phyloP scores from a whole-genome alignment of 2,113 vertebrate genomes.

The Sinocyclocheilus anshuiensis region DNA sequence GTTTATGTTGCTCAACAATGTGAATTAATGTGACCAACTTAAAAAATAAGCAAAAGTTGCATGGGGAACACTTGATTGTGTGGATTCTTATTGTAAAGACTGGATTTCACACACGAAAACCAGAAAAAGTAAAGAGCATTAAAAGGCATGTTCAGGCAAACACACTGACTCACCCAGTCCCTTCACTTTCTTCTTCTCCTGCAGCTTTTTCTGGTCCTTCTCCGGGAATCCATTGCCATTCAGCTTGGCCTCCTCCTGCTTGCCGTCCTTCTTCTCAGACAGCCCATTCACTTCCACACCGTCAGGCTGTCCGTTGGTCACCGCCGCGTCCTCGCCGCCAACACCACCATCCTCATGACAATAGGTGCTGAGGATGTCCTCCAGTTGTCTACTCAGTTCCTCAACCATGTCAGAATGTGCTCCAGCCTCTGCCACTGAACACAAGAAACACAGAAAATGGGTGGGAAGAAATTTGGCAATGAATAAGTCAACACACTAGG shows the following conservation, averaged over 20 bases:
- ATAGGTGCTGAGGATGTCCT: slow-evolving; percentile 95
- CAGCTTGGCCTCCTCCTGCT: slow-evolving; percentile 73
- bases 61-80: no score
- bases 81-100: no score
- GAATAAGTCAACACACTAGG: background rate
- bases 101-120: no score
- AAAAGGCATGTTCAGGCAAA: background rate
- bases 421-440: slow-evolving; percentile 55
- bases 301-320: slow-evolving; percentile 84
- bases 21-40: no score
- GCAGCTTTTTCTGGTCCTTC: slow-evolving; percentile 85
- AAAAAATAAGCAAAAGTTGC: no score
- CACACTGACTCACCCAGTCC: slow-evolving; percentile 82
- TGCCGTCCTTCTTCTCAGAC: slow-evolving; percentile 77
- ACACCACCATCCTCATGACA: slow-evolving; percentile 73
- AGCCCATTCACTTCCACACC: slow-evolving; percentile 82
- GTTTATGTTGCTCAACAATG: no score
- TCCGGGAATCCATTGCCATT: slow-evolving; percentile 73
- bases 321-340: slow-evolving; percentile 57
- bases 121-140: background rate
- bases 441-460: background rate
- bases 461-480: background rate
- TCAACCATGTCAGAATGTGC: slow-evolving; percentile 80
- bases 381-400: slow-evolving; percentile 90
- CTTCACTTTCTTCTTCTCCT: slow-evolving; percentile 96